Conservation (phyloP, 2,113 vertebrate genomes). For the Balaeniceps rex region DNA sequence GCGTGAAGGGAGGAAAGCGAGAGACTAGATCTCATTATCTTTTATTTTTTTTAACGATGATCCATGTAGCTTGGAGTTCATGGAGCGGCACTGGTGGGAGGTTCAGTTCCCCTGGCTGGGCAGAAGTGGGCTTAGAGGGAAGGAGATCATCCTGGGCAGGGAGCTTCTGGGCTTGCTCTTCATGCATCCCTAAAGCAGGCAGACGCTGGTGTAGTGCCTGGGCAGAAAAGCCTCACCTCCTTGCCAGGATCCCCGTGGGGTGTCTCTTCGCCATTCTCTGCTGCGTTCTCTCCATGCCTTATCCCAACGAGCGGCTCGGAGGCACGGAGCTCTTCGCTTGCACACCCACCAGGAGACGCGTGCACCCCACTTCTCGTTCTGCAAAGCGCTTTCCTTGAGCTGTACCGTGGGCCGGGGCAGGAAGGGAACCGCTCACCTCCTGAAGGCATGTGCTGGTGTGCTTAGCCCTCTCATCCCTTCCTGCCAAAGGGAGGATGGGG, state of each 20-base stretch:
- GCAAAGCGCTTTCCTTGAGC: not conserved
- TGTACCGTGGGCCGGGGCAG: rapidly evolving
- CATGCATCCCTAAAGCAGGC: not conserved
- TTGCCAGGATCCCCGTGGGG: rapidly evolving
- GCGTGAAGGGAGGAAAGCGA: not conserved
- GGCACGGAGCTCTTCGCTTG: not conserved
- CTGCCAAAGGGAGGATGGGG: not conserved
- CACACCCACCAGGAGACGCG: not conserved
- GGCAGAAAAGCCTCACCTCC: not conserved
- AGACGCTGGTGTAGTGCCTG: not conserved
- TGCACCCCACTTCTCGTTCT: not conserved
- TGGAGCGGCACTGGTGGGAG: not conserved
- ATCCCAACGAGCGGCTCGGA: not conserved
- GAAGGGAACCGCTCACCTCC: not conserved
- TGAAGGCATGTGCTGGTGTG: rapidly evolving
- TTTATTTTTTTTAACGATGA: not conserved
- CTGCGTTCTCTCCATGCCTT: conserved; percentile 3
- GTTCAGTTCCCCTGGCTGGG: not conserved
- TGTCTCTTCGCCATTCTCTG: not conserved
- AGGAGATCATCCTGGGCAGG: not conserved
- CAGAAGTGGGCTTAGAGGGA: not conserved
- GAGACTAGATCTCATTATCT: not conserved
- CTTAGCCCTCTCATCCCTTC: not conserved
- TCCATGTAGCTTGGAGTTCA: not conserved
- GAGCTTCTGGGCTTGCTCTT: not conserved